Conservation (phyloP, 2,888 invertebrate species). For the Leptinotarsa juncta region DNA sequence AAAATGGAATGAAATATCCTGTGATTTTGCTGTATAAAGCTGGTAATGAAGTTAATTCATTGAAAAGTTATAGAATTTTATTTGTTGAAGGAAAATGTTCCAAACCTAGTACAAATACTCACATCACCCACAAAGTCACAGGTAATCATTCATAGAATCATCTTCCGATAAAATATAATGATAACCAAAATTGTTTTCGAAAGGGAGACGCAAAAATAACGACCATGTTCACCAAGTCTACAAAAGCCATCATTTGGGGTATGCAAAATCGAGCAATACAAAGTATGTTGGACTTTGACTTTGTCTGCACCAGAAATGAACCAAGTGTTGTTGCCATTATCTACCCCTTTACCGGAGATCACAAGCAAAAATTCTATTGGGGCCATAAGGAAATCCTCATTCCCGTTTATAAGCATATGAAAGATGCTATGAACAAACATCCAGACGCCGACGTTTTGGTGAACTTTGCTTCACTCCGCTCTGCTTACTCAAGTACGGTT, state of each 20-base stretch:
- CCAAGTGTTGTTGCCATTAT: slow-evolving; percentile 97
- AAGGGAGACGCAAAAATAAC: slow-evolving; percentile 49
- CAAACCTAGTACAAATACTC: slow-evolving; percentile 59
- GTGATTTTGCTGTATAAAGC: slow-evolving; percentile 30
- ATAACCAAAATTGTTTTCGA: slow-evolving; percentile 46
- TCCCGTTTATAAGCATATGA: slow-evolving; percentile 96
- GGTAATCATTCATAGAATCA: slow-evolving; percentile 39
- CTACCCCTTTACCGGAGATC: slow-evolving; percentile 98
- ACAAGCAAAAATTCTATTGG: slow-evolving; percentile 99
- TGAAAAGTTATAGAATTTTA: slow-evolving; percentile 31
- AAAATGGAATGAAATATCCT: not conserved
- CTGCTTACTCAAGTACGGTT: slow-evolving; percentile 96
- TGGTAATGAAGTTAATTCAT: slow-evolving; percentile 35
- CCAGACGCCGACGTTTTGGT: slow-evolving; percentile 95
- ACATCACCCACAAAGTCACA: slow-evolving; percentile 51
- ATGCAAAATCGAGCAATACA: slow-evolving; percentile 98
- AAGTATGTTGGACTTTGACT: slow-evolving; percentile 96
- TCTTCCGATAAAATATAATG: not conserved
- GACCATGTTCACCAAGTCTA: slow-evolving; percentile 83
- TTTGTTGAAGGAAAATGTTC: slow-evolving; percentile 50
- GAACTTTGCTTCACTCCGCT: slow-evolving; percentile 96
- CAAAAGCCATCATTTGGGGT: slow-evolving; percentile 97
- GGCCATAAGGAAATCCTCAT: slow-evolving; percentile 97
- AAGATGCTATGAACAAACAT: slow-evolving; percentile 94
- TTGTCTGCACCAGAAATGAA: slow-evolving; percentile 87